These are phyloP conservation scores for Saccostrea cuccullata DNA, from an alignment of 1,140 invertebrate genomes.

Conservation along the genomic window DNA sequence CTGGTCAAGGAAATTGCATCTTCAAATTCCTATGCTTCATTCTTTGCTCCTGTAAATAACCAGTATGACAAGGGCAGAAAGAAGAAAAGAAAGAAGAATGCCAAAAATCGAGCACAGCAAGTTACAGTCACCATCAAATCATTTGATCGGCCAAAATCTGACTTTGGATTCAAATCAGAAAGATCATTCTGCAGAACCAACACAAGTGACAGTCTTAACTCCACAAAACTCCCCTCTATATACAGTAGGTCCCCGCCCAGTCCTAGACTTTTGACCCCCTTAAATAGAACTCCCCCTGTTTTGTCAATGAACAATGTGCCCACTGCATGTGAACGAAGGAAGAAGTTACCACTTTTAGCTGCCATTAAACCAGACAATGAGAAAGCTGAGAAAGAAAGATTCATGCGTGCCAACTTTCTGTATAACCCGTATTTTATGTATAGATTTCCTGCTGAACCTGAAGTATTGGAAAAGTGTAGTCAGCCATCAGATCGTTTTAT, in stretches of 20 bases:
- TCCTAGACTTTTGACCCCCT: constrained; percentile 44
- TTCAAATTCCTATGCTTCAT: constrained; percentile 21
- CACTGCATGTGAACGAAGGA: constrained; percentile 58
- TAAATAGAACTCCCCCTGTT: constrained; percentile 9
- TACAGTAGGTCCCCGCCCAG: background rate
- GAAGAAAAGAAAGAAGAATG: constrained; percentile 47
- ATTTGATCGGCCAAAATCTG: constrained; percentile 40
- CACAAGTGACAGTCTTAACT: constrained; percentile 43
- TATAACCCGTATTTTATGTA: constrained; percentile 73
- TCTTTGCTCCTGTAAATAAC: constrained; percentile 12
- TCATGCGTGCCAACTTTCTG: constrained; percentile 68
- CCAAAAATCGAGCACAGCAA: constrained; percentile 5
- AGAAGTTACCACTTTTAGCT: constrained; percentile 65
- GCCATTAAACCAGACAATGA: constrained; percentile 73
- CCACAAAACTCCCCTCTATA: constrained; percentile 43
- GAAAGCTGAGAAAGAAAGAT: constrained; percentile 67
- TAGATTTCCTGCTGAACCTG: constrained; percentile 60
- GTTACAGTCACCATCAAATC: background rate
- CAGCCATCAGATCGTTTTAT: constrained; percentile 65
- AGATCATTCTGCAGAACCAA: constrained; percentile 37
- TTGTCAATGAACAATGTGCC: constrained; percentile 33
- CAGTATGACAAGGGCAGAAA: constrained; percentile 35
- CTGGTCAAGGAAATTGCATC: constrained; percentile 9
- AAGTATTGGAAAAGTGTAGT: constrained; percentile 62
- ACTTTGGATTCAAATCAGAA: constrained; percentile 22